Evolutionary conservation across 53 echinoderm and acorn worm genomes (phyloP).

Genomic region (Mesocentrotus franciscanus): DNA sequence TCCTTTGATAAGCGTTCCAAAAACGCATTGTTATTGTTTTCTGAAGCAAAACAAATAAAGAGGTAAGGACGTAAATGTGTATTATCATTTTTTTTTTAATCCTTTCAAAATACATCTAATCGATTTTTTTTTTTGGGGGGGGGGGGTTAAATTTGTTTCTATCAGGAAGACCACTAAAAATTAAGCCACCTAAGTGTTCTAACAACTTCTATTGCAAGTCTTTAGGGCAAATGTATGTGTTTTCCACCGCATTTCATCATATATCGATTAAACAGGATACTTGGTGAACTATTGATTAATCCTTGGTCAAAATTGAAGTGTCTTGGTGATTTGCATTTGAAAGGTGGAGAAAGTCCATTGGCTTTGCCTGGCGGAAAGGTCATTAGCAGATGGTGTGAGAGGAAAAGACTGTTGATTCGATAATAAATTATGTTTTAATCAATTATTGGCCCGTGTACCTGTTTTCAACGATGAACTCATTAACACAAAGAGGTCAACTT

Average conservation of each 20-base stretch:
- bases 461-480: not conserved
- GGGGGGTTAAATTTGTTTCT: too few species aligned
- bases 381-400: slow-evolving; percentile 8
- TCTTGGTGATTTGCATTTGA: not conserved
- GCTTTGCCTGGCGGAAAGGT: not conserved
- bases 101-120: too few species aligned
- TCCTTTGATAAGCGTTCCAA: not conserved
- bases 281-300: slow-evolving; percentile 33
- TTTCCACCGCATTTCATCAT: not conserved
- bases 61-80: too few species aligned
- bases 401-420: not conserved
- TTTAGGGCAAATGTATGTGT: not conserved
- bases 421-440: not conserved
- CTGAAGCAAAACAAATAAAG: too few species aligned
- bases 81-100: too few species aligned
- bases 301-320: slow-evolving; percentile 9
- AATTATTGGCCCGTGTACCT: not conserved
- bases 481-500: not conserved
- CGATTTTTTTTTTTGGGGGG: too few species aligned
- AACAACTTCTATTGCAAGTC: not conserved
- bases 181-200: not conserved
- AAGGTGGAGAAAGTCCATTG: not conserved
- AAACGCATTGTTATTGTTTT: not conserved
- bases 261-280: not conserved
- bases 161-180: not conserved